phyloP scores from a whole-genome alignment of 1,140 invertebrate genomes.

The Helicoverpa armigera region DNA sequence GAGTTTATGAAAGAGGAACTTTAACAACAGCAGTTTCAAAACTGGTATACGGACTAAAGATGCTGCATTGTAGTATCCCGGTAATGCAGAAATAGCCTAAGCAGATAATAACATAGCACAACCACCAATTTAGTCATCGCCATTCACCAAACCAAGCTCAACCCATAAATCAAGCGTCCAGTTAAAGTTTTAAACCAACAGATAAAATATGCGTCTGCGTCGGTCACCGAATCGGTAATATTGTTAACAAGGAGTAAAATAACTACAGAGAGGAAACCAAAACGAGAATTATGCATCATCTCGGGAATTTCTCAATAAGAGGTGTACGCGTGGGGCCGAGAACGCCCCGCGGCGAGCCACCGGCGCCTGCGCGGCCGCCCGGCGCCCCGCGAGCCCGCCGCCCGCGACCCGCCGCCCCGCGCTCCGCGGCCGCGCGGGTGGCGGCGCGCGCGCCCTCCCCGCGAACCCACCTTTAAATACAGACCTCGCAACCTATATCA shows the following conservation, averaged over 20 bases:
- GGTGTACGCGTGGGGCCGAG: conserved; percentile 80
- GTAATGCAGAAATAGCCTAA: neutral
- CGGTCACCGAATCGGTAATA: conserved; percentile 83
- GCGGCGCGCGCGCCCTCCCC: conserved; percentile 66
- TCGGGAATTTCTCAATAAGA: conserved; percentile 86
- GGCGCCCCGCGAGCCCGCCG: conserved; percentile 64
- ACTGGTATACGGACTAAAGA: neutral
- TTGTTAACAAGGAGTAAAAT: conserved; percentile 84
- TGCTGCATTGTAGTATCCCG: neutral
- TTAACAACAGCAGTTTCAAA: neutral
- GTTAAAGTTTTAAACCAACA: conserved; percentile 49
- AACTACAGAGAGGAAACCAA: conserved; percentile 79
- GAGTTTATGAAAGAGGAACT: neutral
- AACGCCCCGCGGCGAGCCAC: conserved; percentile 79
- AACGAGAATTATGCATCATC: conserved; percentile 83
- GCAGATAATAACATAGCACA: conserved; percentile 11
- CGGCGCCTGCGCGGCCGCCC: conserved; percentile 78
- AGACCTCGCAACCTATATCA: conserved; percentile 80
- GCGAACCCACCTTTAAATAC: conserved; percentile 69
- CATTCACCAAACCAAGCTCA: conserved; percentile 18
- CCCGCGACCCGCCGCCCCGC: conserved; percentile 68
- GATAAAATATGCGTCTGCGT: conserved; percentile 80
- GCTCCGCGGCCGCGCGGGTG: conserved; percentile 77
- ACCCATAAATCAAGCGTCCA: conserved; percentile 27
- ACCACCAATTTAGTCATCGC: conserved; percentile 16